Evolutionary conservation across 2,888 invertebrate genomes (phyloP).

Genomic region (Hydraecia micacea): DNA sequence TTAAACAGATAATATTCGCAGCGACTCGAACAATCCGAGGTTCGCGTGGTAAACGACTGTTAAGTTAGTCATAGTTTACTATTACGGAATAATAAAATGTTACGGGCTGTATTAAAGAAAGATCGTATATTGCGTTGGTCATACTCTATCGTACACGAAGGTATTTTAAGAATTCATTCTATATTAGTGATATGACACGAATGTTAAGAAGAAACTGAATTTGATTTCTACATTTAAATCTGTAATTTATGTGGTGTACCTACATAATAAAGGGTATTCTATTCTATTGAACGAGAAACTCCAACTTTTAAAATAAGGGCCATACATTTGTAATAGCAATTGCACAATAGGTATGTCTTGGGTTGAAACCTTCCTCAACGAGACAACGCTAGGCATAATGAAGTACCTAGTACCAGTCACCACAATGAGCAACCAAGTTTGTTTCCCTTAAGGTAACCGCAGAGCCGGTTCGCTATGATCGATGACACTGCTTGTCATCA

Average conservation of each 20-base stretch:
- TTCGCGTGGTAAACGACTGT: constrained; percentile 43
- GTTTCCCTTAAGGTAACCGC: constrained; percentile 24
- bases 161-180: constrained; percentile 31
- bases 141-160: constrained; percentile 30
- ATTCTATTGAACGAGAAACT: background rate
- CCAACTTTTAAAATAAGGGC: background rate
- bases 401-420: constrained; percentile 25
- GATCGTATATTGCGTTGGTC: constrained; percentile 34
- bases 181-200: constrained; percentile 11
- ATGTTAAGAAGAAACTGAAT: background rate
- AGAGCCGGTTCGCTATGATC: constrained; percentile 5
- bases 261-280: background rate
- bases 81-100: constrained; percentile 43
- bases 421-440: constrained; percentile 23
- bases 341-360: background rate
- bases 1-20: constrained; percentile 51
- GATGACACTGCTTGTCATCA: constrained; percentile 7
- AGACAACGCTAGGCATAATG: background rate
- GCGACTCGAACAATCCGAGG: constrained; percentile 30
- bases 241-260: background rate
- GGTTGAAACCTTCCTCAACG: constrained; percentile 15
- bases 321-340: background rate
- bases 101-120: constrained; percentile 45
- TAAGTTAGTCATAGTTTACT: constrained; percentile 51
- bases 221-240: no score